Evolutionary conservation across 2,113 vertebrate species (phyloP), one percentile per base, ranked within the genome.

Genomic region (Cichladusa arquata): DNA sequence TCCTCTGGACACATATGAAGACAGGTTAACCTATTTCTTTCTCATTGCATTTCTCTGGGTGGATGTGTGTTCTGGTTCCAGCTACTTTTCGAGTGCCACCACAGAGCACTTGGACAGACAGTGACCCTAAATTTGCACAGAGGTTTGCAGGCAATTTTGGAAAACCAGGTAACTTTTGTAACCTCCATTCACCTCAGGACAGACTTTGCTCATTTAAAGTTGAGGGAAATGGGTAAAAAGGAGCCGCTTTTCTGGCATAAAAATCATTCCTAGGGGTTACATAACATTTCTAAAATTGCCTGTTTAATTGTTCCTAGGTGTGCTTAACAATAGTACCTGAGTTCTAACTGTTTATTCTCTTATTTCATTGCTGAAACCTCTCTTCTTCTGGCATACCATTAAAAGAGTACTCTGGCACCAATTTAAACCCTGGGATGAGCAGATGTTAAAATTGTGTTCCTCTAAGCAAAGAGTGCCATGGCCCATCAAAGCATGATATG

Each of bases 331-430:
- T 19, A 61, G 47, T 36, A 89, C 16, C 45, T 56, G 50, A 31
- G 61, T 89, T 71, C 61, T 65, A 88, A 73, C n/a, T 92, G 80
- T 87, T 95, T 95, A 66, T 87, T 92, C 40, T 90, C 66, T 81
- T 67, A 10, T 54, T 86, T 81, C 89, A 65, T 76, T 1, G 0
- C 57, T 79, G 56, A 95, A 81, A 87, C 23, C 8, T 65, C 65
- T 80, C 22, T 87, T 62, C 34, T 80, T 71, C 73, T 57, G 50
- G n/a, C n/a, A 50, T 26, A 48, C 8, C 2, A 4, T 81, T 87
- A 54, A 79, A 88, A 82, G 71, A 51, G 19, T 73, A 22, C n/a
- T 81, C 61, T 53, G 61, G 40, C 57, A 79, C 45, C 77, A 38
- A 24, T 69, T 78, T 85, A 91, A 85, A 82, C 12, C 29, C 48